These are phyloP conservation scores for Mionectes macconnelli DNA, from an alignment of 2,113 vertebrate species.

Conservation along the genomic window DNA sequence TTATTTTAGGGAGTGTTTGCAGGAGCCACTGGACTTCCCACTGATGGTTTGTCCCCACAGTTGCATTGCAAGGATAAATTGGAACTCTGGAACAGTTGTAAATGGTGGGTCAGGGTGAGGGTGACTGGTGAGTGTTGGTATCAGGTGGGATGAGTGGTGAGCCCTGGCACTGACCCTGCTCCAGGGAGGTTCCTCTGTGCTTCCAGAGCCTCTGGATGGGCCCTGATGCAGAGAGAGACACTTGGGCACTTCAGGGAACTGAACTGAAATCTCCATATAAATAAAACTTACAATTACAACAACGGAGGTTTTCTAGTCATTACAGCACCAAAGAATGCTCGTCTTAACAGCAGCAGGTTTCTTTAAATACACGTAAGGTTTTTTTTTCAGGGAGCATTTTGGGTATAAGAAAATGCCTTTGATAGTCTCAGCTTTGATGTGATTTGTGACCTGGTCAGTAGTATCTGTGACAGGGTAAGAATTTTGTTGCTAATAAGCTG, in stretches of 20 bases:
- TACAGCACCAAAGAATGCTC: background rate
- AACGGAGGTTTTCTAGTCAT: background rate
- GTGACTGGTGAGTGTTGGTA: background rate
- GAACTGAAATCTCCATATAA: background rate
- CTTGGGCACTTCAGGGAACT: background rate
- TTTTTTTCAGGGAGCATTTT: background rate
- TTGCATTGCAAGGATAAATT: background rate
- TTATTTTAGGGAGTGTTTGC: background rate
- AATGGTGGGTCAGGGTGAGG: background rate
- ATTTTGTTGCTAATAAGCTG: background rate
- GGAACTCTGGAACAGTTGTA: background rate
- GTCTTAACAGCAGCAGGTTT: background rate
- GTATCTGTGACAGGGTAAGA: background rate
- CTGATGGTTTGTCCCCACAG: background rate
- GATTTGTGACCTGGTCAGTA: background rate
- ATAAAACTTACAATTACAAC: background rate
- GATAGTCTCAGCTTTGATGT: background rate
- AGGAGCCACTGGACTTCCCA: background rate
- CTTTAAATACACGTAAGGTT: background rate
- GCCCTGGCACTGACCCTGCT: background rate
- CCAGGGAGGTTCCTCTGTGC: background rate
- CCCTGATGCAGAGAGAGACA: background rate
- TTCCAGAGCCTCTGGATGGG: background rate
- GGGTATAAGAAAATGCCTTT: background rate
- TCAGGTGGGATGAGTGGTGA: rapidly evolving